Percentiles rank a stretch among this genome's conserved stretches.
phyloP scores from a whole-genome alignment of 2,888 invertebrate genomes.

The Andricus curvator region DNA sequence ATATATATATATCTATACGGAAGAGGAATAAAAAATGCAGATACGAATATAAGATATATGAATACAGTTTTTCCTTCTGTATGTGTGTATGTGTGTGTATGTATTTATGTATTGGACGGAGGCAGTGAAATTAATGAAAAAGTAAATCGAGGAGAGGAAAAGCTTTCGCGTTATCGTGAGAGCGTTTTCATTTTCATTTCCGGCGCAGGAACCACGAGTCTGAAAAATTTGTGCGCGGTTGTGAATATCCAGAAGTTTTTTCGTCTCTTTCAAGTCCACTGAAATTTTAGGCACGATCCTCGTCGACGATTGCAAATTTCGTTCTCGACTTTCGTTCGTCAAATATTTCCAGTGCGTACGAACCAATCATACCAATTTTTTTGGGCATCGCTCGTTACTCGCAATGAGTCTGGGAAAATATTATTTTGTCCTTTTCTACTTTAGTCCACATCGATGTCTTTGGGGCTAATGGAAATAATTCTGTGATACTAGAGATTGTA shows the following conservation, averaged over 20 bases:
- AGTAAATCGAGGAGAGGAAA: slow-evolving; percentile 23
- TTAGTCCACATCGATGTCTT: slow-evolving; percentile 4
- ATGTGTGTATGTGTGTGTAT: slow-evolving; percentile 50
- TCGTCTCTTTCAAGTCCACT: slow-evolving; percentile 28
- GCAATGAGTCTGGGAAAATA: not conserved
- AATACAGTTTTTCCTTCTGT: slow-evolving; percentile 52
- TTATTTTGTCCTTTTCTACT: slow-evolving; percentile 6
- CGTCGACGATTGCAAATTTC: slow-evolving; percentile 62
- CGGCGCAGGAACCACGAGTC: slow-evolving; percentile 4
- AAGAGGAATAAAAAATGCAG: slow-evolving; percentile 37
- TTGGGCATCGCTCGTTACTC: slow-evolving; percentile 22
- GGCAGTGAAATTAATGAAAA: slow-evolving; percentile 37
- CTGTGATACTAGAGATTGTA: slow-evolving; percentile 35
- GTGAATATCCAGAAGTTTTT: slow-evolving; percentile 44
- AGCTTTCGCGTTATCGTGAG: not conserved
- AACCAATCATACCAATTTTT: slow-evolving; percentile 49
- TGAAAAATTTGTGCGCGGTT: slow-evolving; percentile 19
- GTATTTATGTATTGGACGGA: slow-evolving; percentile 5
- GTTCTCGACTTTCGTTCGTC: slow-evolving; percentile 49
- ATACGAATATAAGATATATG: slow-evolving; percentile 45
- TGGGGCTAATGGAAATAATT: slow-evolving; percentile 21
- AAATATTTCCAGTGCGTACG: slow-evolving; percentile 51
- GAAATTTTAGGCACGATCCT: slow-evolving; percentile 65
- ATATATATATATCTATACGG: slow-evolving; percentile 43
- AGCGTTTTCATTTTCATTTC: slow-evolving; percentile 25